Base-by-base conservation (phyloP, 2,888 invertebrate genomes). In the Calephelis perditalis region DNA sequence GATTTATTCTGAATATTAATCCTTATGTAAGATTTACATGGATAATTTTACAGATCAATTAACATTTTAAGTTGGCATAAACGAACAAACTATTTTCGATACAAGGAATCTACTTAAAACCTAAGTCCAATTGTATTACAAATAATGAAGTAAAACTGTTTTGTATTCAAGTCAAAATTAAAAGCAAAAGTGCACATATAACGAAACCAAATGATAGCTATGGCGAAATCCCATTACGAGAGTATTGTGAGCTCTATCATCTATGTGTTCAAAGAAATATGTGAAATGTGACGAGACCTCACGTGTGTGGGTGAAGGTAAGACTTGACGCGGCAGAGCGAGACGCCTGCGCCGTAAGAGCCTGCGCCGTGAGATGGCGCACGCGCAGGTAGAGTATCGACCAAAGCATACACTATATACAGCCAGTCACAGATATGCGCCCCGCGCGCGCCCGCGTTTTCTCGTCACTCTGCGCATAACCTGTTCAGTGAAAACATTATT, bases 361-460 rank as follows among this genome's bases (percentile, higher is more conserved):
- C 83, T 82, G 65, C 77, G 69, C 65, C 77, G 69, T 66, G 8
- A 58, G 66, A 59, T 62, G 58, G 61, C 71, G 69, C 80, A 79
- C 81, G 82, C 82, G 81, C 78, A 76, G 79, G 71, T 74, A 71
- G 69, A 67, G 68, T 71, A 66, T 62, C 10, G 52, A 52, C 49
- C 26, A 52, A 15, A 26, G 49, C 35, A 35, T 52, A 57, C 63
- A 61, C 62, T 62, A 63, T 57, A 56, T 49, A 70, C 67, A 68
- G 68, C 77, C 83, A 84, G 85, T 82, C 77, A 72, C 70, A 77
- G 71, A 72, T 77, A 75, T 76, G 83, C 83, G 81, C 77, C 71
- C 75, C 80, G 80, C 79, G 85, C 79, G 83, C 84, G 79, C 77
- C 77, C 81, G 81, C 81, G 80, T 81, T 73, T 67, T 69, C 70